Evolutionary conservation across 1,140 invertebrate genomes (phyloP).

Genomic region (Heliconius himera): DNA sequence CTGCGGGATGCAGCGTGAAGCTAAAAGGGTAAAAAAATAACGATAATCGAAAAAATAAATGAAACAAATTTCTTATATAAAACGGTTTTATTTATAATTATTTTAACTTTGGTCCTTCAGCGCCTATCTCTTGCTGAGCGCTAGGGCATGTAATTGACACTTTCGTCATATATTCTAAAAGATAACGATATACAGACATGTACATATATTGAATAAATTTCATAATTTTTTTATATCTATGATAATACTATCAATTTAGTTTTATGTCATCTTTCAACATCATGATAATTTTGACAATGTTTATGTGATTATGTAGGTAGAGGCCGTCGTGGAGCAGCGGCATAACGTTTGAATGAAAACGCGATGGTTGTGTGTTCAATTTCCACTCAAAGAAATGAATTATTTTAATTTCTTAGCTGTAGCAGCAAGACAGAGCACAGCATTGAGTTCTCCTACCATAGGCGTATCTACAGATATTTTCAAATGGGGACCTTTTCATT

Average conservation of each 20-base stretch:
- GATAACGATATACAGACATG: conserved; percentile 43
- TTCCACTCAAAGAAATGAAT: background rate
- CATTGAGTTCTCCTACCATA: too few species aligned
- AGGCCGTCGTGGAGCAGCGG: background rate
- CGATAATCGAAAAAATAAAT: background rate
- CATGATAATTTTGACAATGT: background rate
- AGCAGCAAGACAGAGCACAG: background rate
- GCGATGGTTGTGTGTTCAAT: background rate
- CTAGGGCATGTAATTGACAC: conserved; percentile 42
- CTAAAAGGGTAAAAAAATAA: background rate
- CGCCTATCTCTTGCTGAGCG: conserved; percentile 46
- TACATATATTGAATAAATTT: conserved; percentile 20
- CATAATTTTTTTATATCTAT: conserved; percentile 8
- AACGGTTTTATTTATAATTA: conserved; percentile 38
- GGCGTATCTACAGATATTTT: too few species aligned
- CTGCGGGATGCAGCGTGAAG: too few species aligned
- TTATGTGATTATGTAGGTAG: background rate
- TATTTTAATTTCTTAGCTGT: background rate
- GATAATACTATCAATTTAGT: conserved; percentile 33
- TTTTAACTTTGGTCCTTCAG: conserved; percentile 32
- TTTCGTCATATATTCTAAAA: conserved; percentile 59
- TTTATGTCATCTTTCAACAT: conserved; percentile 45
- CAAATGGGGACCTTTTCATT: too few species aligned
- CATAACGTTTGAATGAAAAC: background rate
- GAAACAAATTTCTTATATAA: background rate